These are phyloP conservation scores for Petrolisthes manimaculis DNA, from an alignment of 2,888 invertebrate genomes.

Conservation along the genomic window DNA sequence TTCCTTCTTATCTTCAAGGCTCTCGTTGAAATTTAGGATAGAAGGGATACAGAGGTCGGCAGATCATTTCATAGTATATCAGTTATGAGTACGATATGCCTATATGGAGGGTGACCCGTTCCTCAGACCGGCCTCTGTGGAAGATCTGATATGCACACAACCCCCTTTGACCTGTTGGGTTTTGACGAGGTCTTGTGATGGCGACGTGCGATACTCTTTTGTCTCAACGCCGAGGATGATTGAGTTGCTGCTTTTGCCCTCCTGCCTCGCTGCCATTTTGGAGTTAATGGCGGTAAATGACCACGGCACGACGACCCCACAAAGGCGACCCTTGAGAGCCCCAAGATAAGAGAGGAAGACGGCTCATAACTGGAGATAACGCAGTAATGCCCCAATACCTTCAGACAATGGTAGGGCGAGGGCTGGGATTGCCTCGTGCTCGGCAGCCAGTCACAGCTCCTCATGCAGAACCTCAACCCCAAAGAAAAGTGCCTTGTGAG, in stretches of 20 bases:
- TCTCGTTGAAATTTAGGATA: no score
- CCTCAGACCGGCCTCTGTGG: background rate
- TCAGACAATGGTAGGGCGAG: conserved; percentile 46
- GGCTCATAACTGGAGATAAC: conserved; percentile 48
- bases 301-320: conserved; percentile 47
- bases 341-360: conserved; percentile 21
- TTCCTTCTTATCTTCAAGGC: no score
- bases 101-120: background rate
- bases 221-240: conserved; percentile 48
- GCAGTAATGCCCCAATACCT: conserved; percentile 53
- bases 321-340: conserved; percentile 32
- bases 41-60: no score
- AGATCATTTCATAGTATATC: no score
- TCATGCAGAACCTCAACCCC: conserved; percentile 8
- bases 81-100: no score
- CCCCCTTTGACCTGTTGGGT: conserved; percentile 14
- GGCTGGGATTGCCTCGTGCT: conserved; percentile 39
- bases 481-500: background rate
- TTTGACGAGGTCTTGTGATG: conserved; percentile 1
- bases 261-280: conserved; percentile 30
- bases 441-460: conserved; percentile 19
- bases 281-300: conserved; percentile 43
- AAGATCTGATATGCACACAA: conserved; percentile 40
- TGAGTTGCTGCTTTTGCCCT: conserved; percentile 43
- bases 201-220: conserved; percentile 48